phyloP scores from a whole-genome alignment of 92 coral and sea anemone genomes.

The Nematostella vectensis region DNA sequence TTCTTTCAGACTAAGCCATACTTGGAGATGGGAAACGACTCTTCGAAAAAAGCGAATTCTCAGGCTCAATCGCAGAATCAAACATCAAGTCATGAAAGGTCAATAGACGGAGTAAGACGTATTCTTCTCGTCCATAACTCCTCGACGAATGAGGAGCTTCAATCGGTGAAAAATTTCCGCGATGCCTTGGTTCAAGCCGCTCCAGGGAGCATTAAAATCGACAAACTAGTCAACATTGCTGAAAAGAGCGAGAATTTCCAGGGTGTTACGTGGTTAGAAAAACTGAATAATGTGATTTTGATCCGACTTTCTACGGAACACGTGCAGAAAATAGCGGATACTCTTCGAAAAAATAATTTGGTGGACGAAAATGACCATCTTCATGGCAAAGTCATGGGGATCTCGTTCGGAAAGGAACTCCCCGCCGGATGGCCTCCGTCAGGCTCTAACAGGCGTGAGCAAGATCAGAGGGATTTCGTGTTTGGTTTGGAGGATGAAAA shows the following conservation, averaged over 20 bases:
- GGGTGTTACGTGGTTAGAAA: conserved; percentile 57
- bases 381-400: conserved; percentile 62
- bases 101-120: conserved; percentile 28
- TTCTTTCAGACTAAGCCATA: neutral
- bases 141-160: conserved; percentile 15
- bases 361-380: conserved; percentile 48
- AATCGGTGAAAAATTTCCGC: conserved; percentile 62
- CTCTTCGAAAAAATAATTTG: conserved; percentile 43
- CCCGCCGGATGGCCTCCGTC: conserved; percentile 71
- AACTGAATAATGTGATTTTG: conserved; percentile 55
- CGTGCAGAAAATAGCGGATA: conserved; percentile 32
- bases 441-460: conserved; percentile 27
- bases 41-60: conserved; percentile 13
- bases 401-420: conserved; percentile 64
- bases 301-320: conserved; percentile 69
- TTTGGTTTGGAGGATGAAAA: conserved; percentile 49
- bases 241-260: conserved; percentile 23
- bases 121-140: conserved; percentile 71
- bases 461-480: conserved; percentile 43
- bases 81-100: conserved; percentile 15
- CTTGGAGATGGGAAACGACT: conserved; percentile 42
- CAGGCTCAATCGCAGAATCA: conserved; percentile 5
- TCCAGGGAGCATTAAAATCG: conserved; percentile 43
- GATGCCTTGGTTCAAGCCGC: conserved; percentile 62
- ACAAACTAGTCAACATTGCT: conserved; percentile 50